Evolutionary conservation across 2,888 invertebrate species (phyloP).

Genomic region (Epinotia demarniana): DNA sequence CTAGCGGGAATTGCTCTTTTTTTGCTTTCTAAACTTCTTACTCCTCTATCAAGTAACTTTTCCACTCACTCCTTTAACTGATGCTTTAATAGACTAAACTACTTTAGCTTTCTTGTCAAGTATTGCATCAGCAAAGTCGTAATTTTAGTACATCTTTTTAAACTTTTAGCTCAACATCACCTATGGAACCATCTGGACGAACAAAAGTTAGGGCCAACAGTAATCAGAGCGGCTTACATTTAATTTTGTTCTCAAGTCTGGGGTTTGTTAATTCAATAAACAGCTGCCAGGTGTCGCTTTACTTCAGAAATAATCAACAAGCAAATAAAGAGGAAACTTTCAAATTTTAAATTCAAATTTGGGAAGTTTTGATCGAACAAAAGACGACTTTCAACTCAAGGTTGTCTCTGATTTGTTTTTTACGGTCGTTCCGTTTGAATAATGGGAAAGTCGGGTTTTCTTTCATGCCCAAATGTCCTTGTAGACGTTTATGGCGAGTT

Average conservation of each 20-base stretch:
- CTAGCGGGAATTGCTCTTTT: background rate
- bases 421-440: conserved; percentile 32
- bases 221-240: conserved; percentile 17
- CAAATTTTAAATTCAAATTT: conserved; percentile 79
- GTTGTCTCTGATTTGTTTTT: conserved; percentile 43
- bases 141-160: conserved; percentile 16
- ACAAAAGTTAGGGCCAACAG: conserved; percentile 33
- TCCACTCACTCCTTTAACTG: no score
- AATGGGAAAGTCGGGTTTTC: conserved; percentile 36
- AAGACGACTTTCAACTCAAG: conserved; percentile 51
- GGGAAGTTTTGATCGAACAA: conserved; percentile 64
- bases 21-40: background rate
- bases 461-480: conserved; percentile 36
- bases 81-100: no score
- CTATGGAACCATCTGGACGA: conserved; percentile 36
- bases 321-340: conserved; percentile 64
- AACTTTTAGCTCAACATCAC: background rate
- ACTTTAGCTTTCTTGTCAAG: no score
- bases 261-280: conserved; percentile 49
- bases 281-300: conserved; percentile 66
- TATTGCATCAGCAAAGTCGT: background rate
- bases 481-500: background rate
- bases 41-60: no score
- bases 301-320: conserved; percentile 76
- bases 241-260: conserved; percentile 49